phyloP scores from a whole-genome alignment of 2,113 vertebrate genomes.

The Brachyistius frenatus region DNA sequence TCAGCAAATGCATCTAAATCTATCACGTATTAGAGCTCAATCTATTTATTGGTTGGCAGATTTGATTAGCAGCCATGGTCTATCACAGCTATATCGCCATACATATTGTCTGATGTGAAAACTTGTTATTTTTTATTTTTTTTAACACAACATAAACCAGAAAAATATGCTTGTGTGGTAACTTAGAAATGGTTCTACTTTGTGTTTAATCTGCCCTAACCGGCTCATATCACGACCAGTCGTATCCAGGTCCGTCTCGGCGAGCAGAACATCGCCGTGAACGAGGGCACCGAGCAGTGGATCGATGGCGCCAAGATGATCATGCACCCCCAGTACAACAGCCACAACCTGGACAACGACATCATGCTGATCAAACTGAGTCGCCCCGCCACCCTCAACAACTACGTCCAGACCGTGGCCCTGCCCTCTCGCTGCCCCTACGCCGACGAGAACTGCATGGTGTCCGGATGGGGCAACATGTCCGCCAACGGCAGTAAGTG shows the following conservation, averaged over 20 bases:
- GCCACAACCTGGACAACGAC: slow-evolving; percentile 83
- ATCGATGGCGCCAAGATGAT: slow-evolving; percentile 55
- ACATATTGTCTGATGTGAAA: too few species aligned
- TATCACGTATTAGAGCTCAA: too few species aligned
- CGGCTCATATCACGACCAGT: slow-evolving; percentile 19
- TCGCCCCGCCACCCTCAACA: slow-evolving; percentile 68
- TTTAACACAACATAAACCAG: too few species aligned
- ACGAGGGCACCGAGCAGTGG: slow-evolving; percentile 80
- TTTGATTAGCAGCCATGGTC: too few species aligned
- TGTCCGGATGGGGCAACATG: slow-evolving; percentile 90
- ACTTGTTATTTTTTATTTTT: too few species aligned
- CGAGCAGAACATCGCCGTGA: slow-evolving; percentile 78
- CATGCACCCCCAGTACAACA: slow-evolving; percentile 76
- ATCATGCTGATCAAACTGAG: slow-evolving; percentile 89
- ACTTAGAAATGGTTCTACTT: too few species aligned
- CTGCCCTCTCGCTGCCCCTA: slow-evolving; percentile 78
- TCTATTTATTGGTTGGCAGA: too few species aligned
- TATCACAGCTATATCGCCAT: too few species aligned
- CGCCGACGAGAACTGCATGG: slow-evolving; percentile 83
- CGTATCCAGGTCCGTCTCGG: slow-evolving; percentile 80
- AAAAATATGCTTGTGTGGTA: too few species aligned
- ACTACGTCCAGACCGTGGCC: slow-evolving; percentile 78
- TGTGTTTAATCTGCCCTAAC: too few species aligned
- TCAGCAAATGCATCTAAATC: too few species aligned
- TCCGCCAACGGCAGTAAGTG: slow-evolving; percentile 75